These are phyloP conservation scores for Nebria salina DNA, from an alignment of 2,888 invertebrate genomes.

Conservation along the genomic window DNA sequence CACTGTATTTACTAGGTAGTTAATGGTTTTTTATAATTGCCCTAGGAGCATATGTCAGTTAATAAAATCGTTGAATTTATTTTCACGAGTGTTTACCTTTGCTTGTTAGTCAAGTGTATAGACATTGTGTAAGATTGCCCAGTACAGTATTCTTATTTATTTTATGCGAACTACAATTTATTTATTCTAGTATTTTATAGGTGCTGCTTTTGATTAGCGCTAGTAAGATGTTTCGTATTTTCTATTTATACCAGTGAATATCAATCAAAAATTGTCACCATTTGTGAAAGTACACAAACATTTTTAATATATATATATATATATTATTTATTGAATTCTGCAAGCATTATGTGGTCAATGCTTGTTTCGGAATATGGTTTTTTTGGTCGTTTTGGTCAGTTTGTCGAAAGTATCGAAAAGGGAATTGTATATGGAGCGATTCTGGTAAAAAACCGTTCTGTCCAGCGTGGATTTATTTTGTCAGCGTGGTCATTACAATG, in stretches of 20 bases:
- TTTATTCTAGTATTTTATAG: not conserved
- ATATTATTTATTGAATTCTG: no score
- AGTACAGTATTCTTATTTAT: not conserved
- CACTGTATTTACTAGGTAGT: not conserved
- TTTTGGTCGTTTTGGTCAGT: not conserved
- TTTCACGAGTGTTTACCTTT: not conserved
- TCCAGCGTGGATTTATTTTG: not conserved
- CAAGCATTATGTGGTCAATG: no score
- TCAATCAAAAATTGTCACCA: no score
- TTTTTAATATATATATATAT: no score
- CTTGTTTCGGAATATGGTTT: no score
- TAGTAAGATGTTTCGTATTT: not conserved
- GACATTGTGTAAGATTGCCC: not conserved
- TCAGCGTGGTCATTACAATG: slow-evolving; percentile 1
- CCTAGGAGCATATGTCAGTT: not conserved
- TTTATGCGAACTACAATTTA: not conserved
- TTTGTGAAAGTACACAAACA: no score
- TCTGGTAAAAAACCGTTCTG: not conserved
- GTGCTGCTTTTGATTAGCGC: not conserved
- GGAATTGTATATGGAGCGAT: not conserved
- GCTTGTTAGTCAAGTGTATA: not conserved
- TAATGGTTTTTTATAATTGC: not conserved
- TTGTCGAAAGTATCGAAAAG: not conserved
- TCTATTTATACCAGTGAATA: not conserved
- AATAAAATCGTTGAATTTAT: not conserved